Conservation (phyloP, 2,113 vertebrate species). For the Puffinus mauretanicus region DNA sequence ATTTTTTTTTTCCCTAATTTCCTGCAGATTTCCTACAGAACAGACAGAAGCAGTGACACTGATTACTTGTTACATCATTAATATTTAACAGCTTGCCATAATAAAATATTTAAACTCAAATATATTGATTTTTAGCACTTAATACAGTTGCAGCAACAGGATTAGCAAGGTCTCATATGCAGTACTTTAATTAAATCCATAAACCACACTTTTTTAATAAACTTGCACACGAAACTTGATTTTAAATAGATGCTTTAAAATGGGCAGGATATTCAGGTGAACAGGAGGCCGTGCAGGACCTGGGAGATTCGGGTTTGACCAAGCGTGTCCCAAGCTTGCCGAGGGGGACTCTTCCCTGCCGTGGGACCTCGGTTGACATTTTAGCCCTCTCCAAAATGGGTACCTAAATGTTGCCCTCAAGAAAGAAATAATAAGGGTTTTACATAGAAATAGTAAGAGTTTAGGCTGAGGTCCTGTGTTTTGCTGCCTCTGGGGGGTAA, state of each 20-base stretch:
- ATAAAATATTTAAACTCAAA: conserved; percentile 81
- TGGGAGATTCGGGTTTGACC: not conserved
- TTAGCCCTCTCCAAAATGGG: not conserved
- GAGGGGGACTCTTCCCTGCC: not conserved
- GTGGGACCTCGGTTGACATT: fast-evolving
- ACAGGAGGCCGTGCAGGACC: not conserved
- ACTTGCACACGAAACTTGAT: not conserved
- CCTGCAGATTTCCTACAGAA: not conserved
- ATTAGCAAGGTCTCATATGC: conserved; percentile 68
- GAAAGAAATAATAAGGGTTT: not conserved
- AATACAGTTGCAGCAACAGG: conserved; percentile 63
- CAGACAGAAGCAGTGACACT: conserved; percentile 32
- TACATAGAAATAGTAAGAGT: not conserved
- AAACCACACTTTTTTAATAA: conserved; percentile 69
- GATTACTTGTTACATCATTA: conserved; percentile 70
- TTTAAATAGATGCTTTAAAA: not conserved
- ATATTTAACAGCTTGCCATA: conserved; percentile 74
- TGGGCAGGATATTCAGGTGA: fast-evolving
- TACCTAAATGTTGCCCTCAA: not conserved
- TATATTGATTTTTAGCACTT: conserved; percentile 73
- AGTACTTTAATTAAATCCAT: conserved; percentile 81
- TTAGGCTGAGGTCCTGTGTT: not conserved
- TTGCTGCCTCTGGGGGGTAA: not conserved
- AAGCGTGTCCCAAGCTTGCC: fast-evolving
- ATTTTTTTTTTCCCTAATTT: not conserved